Base-by-base conservation (phyloP, 2,888 invertebrate species). In the Ceraclea dissimilis region DNA sequence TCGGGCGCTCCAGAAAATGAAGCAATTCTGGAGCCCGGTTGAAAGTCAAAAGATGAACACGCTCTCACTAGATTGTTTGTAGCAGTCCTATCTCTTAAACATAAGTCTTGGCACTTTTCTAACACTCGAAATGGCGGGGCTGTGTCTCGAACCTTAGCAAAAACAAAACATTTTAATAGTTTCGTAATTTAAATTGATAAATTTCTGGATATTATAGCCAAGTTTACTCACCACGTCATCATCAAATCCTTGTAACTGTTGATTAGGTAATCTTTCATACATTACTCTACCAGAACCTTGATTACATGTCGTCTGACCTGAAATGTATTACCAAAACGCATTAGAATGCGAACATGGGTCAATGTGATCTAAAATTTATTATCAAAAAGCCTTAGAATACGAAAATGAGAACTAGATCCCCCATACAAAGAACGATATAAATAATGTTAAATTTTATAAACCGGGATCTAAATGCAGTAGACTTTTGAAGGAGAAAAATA, bases 301-400 rank as follows among this genome's bases (percentile, higher is more conserved):
- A 69, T 93, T 93, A 72, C 93, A 93, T 58, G 90, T 90, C 63
- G 90, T 92, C 83, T 93, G 93, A 67, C 88, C 90, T 89, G 72
- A 2, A 58, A 54, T 19, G 6, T 6, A 26, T 26, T 26, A 26
- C 26, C n/a, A n/a, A n/a, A n/a, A n/a, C n/a, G n/a, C n/a, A n/a
- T n/a, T n/a, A n/a, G n/a, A n/a, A n/a, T n/a, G n/a, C n/a, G n/a
- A n/a, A n/a, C n/a, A n/a, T n/a, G n/a, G n/a, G n/a, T n/a, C n/a
- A n/a, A n/a, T n/a, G n/a, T 93, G 93, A 67, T 88, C 90, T 89
- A 71, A 2, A 58, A 54, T 19, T 13, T 6, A 26, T 26, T 26
- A 26, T 10, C n/a, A n/a, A n/a, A n/a, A n/a, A n/a, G n/a, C n/a
- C n/a, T n/a, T n/a, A n/a, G n/a, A n/a, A n/a, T n/a, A n/a, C n/a